Evolutionary conservation across 2,113 vertebrate species (phyloP), one percentile per base, ranked within the genome.

Genomic region (Varanus komodoensis): DNA sequence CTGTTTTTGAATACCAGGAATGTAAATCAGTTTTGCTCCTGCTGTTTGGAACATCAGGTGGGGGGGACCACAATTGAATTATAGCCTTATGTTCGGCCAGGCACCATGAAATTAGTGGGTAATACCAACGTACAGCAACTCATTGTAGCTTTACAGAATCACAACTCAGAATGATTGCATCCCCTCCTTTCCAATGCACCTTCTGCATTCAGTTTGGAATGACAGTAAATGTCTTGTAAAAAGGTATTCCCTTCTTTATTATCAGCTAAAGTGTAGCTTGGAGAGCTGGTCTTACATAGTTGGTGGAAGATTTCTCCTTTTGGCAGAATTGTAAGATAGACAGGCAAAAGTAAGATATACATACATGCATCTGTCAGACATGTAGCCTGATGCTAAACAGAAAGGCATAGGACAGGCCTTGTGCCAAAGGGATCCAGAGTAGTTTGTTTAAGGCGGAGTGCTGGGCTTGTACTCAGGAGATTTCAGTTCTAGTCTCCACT

Each of bases 101-200:
- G 32, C 94, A 96, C 95, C 97, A 95, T 97, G 94, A 97, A 97
- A 97, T 97, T 97, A 95, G 75, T 82, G 84, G 89, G 68, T 94
- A 96, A 95, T 91, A 93, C 67, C 81, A 95, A 95, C 82, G 89
- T 93, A 92, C 79, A 95, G 81, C 87, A 91, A 95, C 54, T 93
- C 82, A 77, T 86, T 57, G 15, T 64, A 44, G 87, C 90, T 90
- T 89, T 94, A 96, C 95, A 95, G 75, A 14, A 93, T 86, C 85
- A 81, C 27, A 82, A 90, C 52, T 73, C 89, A 89, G 93, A 96
- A 91, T 92, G 8, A 91, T n/a, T 68, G 15, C 14, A 61, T 61
- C 64, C 74, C 71, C 80, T 15, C 25, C 82, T 94, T 94, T 91
- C 48, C 81, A 93, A 95, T 86, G 14, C 81, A 32, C 32, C 14